Conservation (phyloP, 2,797 vertebrate genomes). For the Sebastes alutus region DNA sequence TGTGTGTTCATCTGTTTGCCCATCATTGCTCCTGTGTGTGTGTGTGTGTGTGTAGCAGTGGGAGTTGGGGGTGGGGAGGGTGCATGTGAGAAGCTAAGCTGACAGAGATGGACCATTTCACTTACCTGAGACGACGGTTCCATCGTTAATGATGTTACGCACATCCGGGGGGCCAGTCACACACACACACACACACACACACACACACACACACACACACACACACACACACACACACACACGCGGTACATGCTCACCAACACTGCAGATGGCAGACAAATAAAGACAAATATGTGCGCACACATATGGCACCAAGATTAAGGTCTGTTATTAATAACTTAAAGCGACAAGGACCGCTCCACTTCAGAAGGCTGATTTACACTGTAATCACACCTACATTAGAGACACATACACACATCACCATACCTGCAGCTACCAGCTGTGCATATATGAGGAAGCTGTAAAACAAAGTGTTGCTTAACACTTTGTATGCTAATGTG, state of each 20-base stretch:
- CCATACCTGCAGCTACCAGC: constrained; percentile 8
- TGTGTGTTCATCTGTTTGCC: constrained; percentile 5
- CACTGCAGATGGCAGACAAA: constrained; percentile 47
- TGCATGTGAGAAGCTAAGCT: constrained; percentile 68
- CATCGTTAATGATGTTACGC: constrained; percentile 70
- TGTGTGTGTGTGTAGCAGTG: constrained; percentile 9
- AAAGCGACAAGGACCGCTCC: constrained; percentile 44
- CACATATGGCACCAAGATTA: constrained; percentile 49
- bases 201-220: constrained; percentile 14
- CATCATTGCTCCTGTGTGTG: neutral
- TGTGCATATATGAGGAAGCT: neutral
- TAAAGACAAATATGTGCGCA: constrained; percentile 38
- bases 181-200: neutral
- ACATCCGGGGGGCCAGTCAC: constrained; percentile 33
- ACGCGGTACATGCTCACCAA: constrained; percentile 1
- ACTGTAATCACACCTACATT: constrained; percentile 86
- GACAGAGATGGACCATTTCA: constrained; percentile 76
- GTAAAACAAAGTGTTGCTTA: neutral
- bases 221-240: constrained; percentile 14
- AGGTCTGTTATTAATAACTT: constrained; percentile 63
- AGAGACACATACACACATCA: constrained; percentile 49
- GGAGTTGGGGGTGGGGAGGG: neutral
- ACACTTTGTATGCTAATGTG: constrained; percentile 16
- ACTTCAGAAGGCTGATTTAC: constrained; percentile 85
- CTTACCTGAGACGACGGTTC: constrained; percentile 63